These are phyloP conservation scores for Ophiodon elongatus DNA, from an alignment of 2,113 vertebrate species.

Conservation along the genomic window DNA sequence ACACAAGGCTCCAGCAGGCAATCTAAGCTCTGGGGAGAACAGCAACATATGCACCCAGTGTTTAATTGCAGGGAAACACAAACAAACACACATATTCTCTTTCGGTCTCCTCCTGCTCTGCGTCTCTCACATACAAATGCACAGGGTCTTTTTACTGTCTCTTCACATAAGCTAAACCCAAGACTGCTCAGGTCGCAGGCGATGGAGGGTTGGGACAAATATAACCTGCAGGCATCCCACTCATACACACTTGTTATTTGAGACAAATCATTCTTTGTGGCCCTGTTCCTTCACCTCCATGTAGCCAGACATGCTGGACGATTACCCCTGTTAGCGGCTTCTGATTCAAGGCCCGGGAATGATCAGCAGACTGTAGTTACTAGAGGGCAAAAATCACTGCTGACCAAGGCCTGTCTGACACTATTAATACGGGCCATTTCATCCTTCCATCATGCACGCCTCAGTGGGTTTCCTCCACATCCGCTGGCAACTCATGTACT, in stretches of 20 bases:
- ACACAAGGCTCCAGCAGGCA: conserved; percentile 88
- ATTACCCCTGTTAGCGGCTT: conserved; percentile 64
- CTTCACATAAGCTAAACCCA: conserved; percentile 25
- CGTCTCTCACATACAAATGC: conserved; percentile 24
- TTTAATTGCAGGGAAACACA: conserved; percentile 66
- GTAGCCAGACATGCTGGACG: conserved; percentile 46
- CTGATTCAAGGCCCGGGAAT: conserved; percentile 65
- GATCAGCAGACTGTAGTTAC: conserved; percentile 63
- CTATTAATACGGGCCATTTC: conserved; percentile 71
- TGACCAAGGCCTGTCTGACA: conserved; percentile 73
- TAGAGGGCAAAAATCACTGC: conserved; percentile 66
- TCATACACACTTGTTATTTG: conserved; percentile 46
- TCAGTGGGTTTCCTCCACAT: conserved; percentile 55
- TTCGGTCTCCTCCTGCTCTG: conserved; percentile 13
- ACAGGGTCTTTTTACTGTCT: conserved; percentile 33
- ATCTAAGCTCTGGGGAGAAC: conserved; percentile 85
- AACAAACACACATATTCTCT: conserved; percentile 36
- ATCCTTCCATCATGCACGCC: conserved; percentile 62
- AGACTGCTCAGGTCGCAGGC: conserved; percentile 20
- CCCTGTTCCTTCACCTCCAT: conserved; percentile 50
- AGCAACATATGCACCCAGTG: conserved; percentile 50
- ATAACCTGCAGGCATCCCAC: conserved; percentile 30
- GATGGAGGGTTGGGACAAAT: conserved; percentile 22
- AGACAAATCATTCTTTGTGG: conserved; percentile 45
- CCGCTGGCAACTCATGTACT: conserved; percentile 50